A percentile compares a stretch with the other conserved stretches of the same genome.
These are phyloP conservation scores for Apotomis turbidana DNA, from an alignment of 2,888 invertebrate species.

Conservation along the genomic window DNA sequence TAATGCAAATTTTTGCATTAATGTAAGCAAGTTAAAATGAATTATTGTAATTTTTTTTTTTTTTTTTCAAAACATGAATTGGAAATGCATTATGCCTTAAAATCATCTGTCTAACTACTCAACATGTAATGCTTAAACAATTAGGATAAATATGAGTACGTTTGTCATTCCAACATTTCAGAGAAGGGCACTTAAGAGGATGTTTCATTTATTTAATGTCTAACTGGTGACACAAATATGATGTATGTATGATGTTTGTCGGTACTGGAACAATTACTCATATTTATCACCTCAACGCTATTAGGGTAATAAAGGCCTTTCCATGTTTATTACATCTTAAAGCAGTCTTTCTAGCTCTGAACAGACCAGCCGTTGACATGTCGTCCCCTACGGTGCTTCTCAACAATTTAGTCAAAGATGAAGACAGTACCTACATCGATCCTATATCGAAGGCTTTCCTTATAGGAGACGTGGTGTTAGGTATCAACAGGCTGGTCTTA, in stretches of 20 bases:
- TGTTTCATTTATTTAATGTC: slow-evolving; percentile 52
- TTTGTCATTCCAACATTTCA: no score
- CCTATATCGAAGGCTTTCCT: slow-evolving; percentile 57
- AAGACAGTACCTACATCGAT: slow-evolving; percentile 53
- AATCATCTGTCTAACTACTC: no score
- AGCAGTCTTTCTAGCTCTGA: slow-evolving; percentile 16
- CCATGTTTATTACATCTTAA: background rate
- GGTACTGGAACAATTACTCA: slow-evolving; percentile 34
- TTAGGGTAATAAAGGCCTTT: slow-evolving; percentile 12
- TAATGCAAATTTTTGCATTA: no score
- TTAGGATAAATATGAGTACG: no score
- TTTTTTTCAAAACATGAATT: no score
- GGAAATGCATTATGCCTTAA: no score
- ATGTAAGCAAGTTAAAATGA: no score
- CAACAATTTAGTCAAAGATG: slow-evolving; percentile 57
- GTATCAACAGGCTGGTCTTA: slow-evolving; percentile 55
- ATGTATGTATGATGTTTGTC: slow-evolving; percentile 37
- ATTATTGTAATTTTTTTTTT: no score
- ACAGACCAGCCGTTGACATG: slow-evolving; percentile 41
- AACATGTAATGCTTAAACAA: no score
- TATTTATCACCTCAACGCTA: slow-evolving; percentile 37
- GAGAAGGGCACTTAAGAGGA: no score
- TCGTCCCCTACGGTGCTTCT: slow-evolving; percentile 55
- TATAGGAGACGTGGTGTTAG: slow-evolving; percentile 51
- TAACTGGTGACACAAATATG: slow-evolving; percentile 25